Evolutionary conservation across 2,797 vertebrate genomes (phyloP), one percentile per base, ranked within the genome.

Genomic region (Pangasius sanitwongsei): DNA sequence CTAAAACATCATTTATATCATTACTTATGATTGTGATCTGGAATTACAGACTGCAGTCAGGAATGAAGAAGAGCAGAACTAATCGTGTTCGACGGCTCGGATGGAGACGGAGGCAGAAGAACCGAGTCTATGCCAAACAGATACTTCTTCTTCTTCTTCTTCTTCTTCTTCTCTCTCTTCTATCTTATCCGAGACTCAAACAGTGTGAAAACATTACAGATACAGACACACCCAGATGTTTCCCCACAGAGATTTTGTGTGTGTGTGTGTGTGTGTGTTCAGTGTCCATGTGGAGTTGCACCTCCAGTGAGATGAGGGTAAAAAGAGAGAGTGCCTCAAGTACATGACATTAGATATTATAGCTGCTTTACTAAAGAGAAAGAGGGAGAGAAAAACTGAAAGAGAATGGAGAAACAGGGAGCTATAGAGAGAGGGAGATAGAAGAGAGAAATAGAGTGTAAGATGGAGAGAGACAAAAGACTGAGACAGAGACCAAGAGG

Each of bases 21-120:
- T 41, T 57, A 18, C 41, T 78, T 31, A 7, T 82, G 80, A 34
- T 55, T 25, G 20, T 25, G 55, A 61, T 18, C 31, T 37, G 80
- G 57, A 82, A 63, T 83, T 63, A 44, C 81, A 83, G 82, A 83
- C 59, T 18, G 37, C 53, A 83, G 37, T 83, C 5, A 53, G n/a
- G 82, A 65, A 65, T 9, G 37, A 75, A 74, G 34, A 86, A 86
- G 67, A 86, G 70, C 85, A 75, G 70, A 86, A 61, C 53, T 75
- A 75, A 86, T 75, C 15, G n/a, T 28, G 53, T 61, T 61, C 28
- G 85, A 61, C 7, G 70, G 12, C 53, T 86, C 25, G 69, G 31
- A 50, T 86, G 50, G 44, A 86, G 81, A 63, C 28, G 81, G 37
- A 63, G 34, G 41, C 15, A 28, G 34, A 63, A n/a, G 11, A 59